Conservation (phyloP, 2,888 invertebrate species). For the Gastrophysa polygoni region DNA sequence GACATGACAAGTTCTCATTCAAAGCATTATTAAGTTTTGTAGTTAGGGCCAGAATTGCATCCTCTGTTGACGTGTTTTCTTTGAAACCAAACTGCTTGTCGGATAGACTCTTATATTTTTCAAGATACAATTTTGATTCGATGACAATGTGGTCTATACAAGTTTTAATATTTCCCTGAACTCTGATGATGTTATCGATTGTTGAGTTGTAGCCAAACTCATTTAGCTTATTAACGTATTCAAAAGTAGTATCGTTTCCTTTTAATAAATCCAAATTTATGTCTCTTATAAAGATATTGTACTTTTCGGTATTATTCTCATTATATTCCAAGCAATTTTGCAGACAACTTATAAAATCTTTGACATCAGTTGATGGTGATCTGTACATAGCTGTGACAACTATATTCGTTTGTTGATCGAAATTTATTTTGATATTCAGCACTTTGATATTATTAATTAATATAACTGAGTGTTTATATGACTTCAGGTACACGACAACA, state of each 20-base stretch:
- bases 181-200: background rate
- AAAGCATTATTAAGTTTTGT: background rate
- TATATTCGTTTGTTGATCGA: background rate
- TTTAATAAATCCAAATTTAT: slow-evolving; percentile 6
- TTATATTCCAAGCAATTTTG: slow-evolving; percentile 3
- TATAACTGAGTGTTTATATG: background rate
- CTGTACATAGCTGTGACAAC: slow-evolving; percentile 11
- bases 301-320: background rate
- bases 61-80: slow-evolving; percentile 2
- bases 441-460: slow-evolving; percentile 7
- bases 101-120: background rate
- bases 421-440: slow-evolving; percentile 2
- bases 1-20: slow-evolving; percentile 6
- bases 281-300: slow-evolving; percentile 4
- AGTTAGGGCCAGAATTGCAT: slow-evolving; percentile 5
- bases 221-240: slow-evolving; percentile 4
- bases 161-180: background rate
- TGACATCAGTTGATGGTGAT: slow-evolving; percentile 11
- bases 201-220: background rate
- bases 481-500: slow-evolving; percentile 5
- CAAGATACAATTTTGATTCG: background rate
- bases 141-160: slow-evolving; percentile 6
- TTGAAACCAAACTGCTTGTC: background rate
- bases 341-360: slow-evolving; percentile 1
- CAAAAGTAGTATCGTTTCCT: background rate